Evolutionary conservation across 23 tunicate species (phyloP).

Genomic region (Styela clava): DNA sequence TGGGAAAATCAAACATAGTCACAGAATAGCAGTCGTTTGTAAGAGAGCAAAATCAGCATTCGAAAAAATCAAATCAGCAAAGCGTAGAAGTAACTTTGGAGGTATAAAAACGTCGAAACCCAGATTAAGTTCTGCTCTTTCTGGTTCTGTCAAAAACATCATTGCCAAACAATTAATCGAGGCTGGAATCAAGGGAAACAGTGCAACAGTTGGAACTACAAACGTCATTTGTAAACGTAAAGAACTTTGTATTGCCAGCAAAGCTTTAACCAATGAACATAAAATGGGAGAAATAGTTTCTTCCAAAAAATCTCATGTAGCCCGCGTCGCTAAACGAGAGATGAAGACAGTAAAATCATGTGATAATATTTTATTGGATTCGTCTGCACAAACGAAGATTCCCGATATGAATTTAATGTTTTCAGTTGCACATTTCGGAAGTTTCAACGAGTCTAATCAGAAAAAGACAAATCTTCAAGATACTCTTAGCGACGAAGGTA

Average conservation of each 20-base stretch:
- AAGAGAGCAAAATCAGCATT: neutral
- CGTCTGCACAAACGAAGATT: neutral
- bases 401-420: neutral
- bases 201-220: neutral
- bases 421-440: neutral
- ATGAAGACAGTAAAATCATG: neutral
- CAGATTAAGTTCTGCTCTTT: neutral
- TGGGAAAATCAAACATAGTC: neutral
- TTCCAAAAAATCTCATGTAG: neutral
- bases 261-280: neutral
- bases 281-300: neutral
- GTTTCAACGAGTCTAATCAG: neutral
- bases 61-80: neutral
- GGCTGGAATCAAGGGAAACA: neutral
- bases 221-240: neutral
- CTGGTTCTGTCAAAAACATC: neutral
- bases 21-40: neutral
- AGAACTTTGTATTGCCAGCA: neutral
- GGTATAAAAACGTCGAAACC: neutral
- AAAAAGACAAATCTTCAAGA: neutral
- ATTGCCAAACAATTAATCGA: slow-evolving; percentile 1
- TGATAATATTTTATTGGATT: neutral
- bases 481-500: neutral
- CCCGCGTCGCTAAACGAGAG: neutral
- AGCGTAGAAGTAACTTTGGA: neutral